phyloP scores from a whole-genome alignment of 2,113 vertebrate species.

The Cynopterus brachyotis region DNA sequence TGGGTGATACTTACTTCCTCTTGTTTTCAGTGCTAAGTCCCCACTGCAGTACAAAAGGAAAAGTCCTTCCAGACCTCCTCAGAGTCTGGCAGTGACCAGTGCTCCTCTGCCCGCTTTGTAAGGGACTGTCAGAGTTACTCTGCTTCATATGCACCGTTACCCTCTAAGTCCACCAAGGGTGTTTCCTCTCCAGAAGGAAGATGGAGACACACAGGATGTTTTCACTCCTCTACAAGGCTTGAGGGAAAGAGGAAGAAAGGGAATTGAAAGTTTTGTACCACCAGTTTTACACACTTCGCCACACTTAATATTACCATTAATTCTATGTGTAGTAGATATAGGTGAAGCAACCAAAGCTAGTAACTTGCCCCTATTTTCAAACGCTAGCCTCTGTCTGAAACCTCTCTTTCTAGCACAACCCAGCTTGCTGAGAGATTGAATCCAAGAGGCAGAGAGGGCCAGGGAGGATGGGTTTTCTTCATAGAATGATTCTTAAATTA shows the following conservation, averaged over 20 bases:
- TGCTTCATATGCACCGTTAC: not conserved
- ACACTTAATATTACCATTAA: not conserved
- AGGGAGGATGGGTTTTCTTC: not conserved
- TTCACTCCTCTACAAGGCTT: not conserved
- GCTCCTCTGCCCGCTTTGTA: not conserved
- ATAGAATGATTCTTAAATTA: not conserved
- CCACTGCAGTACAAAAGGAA: not conserved
- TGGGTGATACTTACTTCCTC: not conserved
- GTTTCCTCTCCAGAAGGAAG: not conserved
- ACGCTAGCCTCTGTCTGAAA: not conserved
- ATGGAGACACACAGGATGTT: not conserved
- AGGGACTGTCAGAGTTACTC: not conserved
- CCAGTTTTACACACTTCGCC: not conserved
- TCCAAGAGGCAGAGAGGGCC: too few relatives aligned
- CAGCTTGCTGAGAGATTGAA: not conserved
- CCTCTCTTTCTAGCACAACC: not conserved
- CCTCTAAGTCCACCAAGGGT: not conserved
- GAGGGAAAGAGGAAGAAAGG: not conserved
- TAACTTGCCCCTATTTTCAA: not conserved
- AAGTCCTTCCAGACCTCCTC: not conserved
- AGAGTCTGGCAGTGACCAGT: too few relatives aligned
- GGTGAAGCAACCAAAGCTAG: not conserved
- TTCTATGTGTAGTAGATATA: not conserved
- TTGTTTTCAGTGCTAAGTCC: not conserved
- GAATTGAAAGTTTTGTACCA: not conserved